Conservation (phyloP, 2,113 vertebrate species). For the Bos taurus region DNA sequence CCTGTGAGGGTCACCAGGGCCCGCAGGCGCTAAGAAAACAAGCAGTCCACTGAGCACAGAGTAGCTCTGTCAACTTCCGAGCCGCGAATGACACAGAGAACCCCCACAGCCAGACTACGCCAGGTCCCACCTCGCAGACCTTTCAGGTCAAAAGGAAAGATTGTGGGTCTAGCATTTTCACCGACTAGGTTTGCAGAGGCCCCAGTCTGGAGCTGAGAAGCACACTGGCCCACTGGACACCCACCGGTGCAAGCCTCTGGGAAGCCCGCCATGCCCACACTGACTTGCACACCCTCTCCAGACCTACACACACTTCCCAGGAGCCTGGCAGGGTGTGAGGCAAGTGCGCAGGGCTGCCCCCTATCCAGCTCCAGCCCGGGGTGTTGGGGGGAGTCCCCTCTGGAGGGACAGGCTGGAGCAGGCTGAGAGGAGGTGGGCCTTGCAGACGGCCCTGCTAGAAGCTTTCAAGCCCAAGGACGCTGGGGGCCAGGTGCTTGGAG, state of each 20-base stretch:
- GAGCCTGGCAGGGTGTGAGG: not conserved
- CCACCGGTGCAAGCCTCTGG: not conserved
- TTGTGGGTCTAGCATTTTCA: not conserved
- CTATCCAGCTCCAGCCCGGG: not conserved
- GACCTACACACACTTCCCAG: not conserved
- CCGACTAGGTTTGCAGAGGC: not conserved
- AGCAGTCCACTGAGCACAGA: not conserved
- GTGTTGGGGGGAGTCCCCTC: not conserved
- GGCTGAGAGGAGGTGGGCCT: not conserved
- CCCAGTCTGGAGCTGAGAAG: not conserved
- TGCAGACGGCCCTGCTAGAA: not conserved
- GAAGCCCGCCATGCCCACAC: not conserved
- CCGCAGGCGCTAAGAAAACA: not conserved
- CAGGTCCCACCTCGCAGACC: not conserved
- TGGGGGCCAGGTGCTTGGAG: not conserved
- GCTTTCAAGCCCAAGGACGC: not conserved
- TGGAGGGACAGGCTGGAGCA: not conserved
- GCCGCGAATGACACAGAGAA: not conserved
- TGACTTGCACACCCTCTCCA: not conserved
- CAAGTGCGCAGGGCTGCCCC: not conserved
- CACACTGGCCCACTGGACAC: not conserved
- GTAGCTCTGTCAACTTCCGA: not conserved
- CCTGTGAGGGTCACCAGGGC: not conserved
- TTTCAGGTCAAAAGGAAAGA: not conserved
- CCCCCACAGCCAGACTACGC: not conserved